Base-by-base conservation (phyloP, 2,113 vertebrate species). In the Aplodontia rufa region DNA sequence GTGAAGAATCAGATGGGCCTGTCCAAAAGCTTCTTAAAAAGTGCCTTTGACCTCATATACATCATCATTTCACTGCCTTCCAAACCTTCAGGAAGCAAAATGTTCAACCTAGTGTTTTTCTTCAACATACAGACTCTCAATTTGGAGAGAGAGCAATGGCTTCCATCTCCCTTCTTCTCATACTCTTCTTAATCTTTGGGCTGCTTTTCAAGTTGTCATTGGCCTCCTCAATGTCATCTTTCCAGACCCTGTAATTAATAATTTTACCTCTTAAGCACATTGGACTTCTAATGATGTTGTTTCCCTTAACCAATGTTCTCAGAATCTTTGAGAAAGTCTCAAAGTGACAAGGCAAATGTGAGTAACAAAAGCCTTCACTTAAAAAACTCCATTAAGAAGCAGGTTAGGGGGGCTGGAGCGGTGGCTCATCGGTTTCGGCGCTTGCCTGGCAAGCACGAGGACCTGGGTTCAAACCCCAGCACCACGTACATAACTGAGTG, bases 161-260 rank as follows among this genome's bases (percentile, higher is more conserved):
- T 75, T 81, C 92, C 78, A n/a, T 45, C 47, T 97, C 97, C 78
- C 76, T 97, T 0, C 69, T 72, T 51, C 75, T 68, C 0, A 87
- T 93, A 79, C 76, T 14, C 40, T 97, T 96, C 96, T 97, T 97
- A 64, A 37, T 90, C 64, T 97, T 98, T 9, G 49, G 42, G 7
- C 47, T 28, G 4, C 5, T 96, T 83, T 87, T 92, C 30, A 83
- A 76, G 81, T 76, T 58, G 7, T 40, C 14, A 28, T 49, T 17
- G 16, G 17, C 17, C 49, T 55, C 71, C 58, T 75, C 87, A 84
- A 0, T 68, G 16, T 90, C 79, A 60, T 49, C 14, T 0, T 53
- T 60, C 75, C 53, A 55, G 72, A 83, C 78, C 13, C n/a, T n/a
- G n/a, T n/a, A n/a, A n/a, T n/a, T n/a, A n/a, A n/a, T n/a, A n/a